These are phyloP conservation scores for Mesoclemmys tuberculata DNA, from an alignment of 2,113 vertebrate species.

Conservation along the genomic window DNA sequence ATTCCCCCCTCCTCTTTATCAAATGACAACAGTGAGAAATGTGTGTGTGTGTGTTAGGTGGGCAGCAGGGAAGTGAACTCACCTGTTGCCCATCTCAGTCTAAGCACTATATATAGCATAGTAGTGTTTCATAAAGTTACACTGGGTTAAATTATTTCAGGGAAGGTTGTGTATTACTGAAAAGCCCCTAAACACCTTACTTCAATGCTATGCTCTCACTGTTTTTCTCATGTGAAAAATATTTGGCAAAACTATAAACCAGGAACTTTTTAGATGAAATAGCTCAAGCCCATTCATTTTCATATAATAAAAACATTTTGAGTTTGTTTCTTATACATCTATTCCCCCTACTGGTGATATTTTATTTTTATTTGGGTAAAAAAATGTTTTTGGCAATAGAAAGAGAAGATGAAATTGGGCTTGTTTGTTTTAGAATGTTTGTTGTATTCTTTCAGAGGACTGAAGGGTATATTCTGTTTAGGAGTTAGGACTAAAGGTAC, in stretches of 20 bases:
- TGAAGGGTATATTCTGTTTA: background rate
- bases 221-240: constrained; percentile 32
- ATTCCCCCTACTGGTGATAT: constrained; percentile 86
- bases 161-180: background rate
- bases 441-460: background rate
- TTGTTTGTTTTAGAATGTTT: background rate
- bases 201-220: background rate
- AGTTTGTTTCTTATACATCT: constrained; percentile 83
- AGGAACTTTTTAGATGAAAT: constrained; percentile 68
- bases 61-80: rapidly evolving
- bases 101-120: background rate
- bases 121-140: background rate
- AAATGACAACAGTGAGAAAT: background rate
- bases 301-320: constrained; percentile 72
- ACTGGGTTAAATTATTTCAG: constrained; percentile 13
- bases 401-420: background rate
- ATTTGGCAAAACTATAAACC: constrained; percentile 52
- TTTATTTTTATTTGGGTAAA: constrained; percentile 79
- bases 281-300: constrained; percentile 61
- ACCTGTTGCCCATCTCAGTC: background rate
- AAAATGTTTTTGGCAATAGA: constrained; percentile 11
- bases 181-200: constrained; percentile 10
- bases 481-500: background rate
- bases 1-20: background rate
- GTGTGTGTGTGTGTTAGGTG: rapidly evolving